Base-by-base conservation (phyloP, 2,113 vertebrate genomes). In the Gymnogyps californianus region DNA sequence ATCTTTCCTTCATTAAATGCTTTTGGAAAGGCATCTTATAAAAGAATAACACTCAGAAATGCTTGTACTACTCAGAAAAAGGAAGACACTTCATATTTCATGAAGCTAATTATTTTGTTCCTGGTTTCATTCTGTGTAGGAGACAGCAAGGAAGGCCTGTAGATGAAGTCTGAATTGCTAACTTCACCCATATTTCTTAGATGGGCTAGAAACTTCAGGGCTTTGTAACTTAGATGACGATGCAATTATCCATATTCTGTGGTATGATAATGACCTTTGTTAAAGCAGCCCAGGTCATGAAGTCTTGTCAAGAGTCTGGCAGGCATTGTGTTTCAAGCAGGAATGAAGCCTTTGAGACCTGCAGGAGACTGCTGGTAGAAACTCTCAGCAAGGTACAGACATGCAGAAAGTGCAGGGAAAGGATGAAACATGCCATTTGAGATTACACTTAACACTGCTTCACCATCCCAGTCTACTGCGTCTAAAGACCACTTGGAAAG, bases 1-100 rank as follows among this genome's bases (percentile, higher is more conserved):
- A 84, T 47, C 66, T 78, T 85, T 71, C 66, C 54, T 93, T 96
- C 93, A 91, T 93, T 93, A 90, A 95, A 87, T 74, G 32, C n/a
- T 85, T 65, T 80, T 55, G 49, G 54, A 93, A 95, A 91, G n/a
- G 47, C 25, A 42, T 55, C 61, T 87, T 69, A 21, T 82, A 55
- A 71, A 95, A 77, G 42, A 91, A 34, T 11, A 89, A 67, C 72
- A 59, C 49, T 82, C 70, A 46, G 77, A 81, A 90, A 78, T 36
- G 11, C 42, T 86, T 38, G 64, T 58, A 59, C 31, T 42, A 49
- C 54, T 91, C 52, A 83, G 66, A 42, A 66, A 81, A 94, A 49
- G 46, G 40, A 70, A 89, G 84, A 51, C 54, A n/a, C 36, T 89
- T 82, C 75, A 54, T 94, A 74, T 95, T 95, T 91, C 78, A 85